Conservation (phyloP, 2,113 vertebrate species). For the Mustela lutreola region DNA sequence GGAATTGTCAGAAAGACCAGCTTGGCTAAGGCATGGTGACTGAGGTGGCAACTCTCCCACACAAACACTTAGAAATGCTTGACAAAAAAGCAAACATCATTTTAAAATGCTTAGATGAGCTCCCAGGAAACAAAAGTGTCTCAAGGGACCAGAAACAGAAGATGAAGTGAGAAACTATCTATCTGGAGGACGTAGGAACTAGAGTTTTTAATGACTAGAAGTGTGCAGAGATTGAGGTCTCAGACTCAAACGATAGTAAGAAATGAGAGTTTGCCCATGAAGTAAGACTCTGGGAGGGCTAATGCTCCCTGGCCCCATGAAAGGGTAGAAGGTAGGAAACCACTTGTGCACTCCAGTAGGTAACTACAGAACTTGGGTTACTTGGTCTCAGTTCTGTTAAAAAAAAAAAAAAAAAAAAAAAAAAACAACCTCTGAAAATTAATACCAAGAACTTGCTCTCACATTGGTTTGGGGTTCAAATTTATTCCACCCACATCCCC, state of each 20-base stretch:
- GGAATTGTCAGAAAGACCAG: not conserved
- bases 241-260: not conserved
- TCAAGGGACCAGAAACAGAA: not conserved
- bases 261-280: not conserved
- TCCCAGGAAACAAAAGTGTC: not conserved
- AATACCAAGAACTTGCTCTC: not conserved
- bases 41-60: not conserved
- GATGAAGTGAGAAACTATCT: not conserved
- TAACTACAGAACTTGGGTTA: not conserved
- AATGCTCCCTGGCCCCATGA: accelerated
- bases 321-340: not conserved
- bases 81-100: not conserved
- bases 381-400: not conserved
- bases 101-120: not conserved
- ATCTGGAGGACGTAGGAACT: not conserved
- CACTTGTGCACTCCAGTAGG: not conserved
- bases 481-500: not conserved
- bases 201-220: not conserved
- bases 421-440: not conserved
- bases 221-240: not conserved
- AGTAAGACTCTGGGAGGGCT: not conserved
- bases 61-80: not conserved
- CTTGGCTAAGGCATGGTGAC: not conserved
- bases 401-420: not conserved
- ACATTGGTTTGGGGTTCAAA: not conserved